A percentile compares a stretch with the other conserved stretches of the same genome.
phyloP scores from a whole-genome alignment of 2,797 vertebrate genomes.

The Tarsius wallacei region DNA sequence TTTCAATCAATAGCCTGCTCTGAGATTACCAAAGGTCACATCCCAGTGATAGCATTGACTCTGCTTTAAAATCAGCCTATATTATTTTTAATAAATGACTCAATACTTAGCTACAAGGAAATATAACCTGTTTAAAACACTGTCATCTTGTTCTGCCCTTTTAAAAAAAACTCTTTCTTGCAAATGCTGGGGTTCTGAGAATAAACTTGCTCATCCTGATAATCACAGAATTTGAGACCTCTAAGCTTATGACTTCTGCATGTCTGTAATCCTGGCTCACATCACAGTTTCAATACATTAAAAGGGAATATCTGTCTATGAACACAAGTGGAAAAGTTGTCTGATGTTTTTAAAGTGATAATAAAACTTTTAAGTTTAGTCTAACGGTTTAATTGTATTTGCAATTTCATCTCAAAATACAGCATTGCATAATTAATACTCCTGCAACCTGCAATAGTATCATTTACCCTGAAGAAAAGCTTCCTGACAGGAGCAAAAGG shows the following conservation, averaged over 20 bases:
- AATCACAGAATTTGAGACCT: slow-evolving; percentile 3
- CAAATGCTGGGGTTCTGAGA: slow-evolving; percentile 1
- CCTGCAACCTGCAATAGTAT: neutral
- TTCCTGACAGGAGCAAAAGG: slow-evolving; percentile 43
- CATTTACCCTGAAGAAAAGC: neutral
- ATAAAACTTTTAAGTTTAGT: slow-evolving; percentile 25
- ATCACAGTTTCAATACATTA: slow-evolving; percentile 25
- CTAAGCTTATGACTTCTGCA: neutral
- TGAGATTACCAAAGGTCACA: neutral
- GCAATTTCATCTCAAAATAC: slow-evolving; percentile 22
- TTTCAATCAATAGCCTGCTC: slow-evolving; percentile 27
- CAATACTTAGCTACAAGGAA: neutral
- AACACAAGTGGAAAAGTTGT: slow-evolving; percentile 44
- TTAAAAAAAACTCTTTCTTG: neutral
- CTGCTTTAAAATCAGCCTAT: neutral
- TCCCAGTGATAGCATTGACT: neutral
- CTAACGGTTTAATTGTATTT: slow-evolving; percentile 49
- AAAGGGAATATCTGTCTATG: neutral
- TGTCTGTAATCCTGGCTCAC: neutral
- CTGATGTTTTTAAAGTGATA: slow-evolving; percentile 30
- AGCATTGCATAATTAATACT: slow-evolving; percentile 46
- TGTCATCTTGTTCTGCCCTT: slow-evolving; percentile 12
- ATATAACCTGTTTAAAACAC: neutral
- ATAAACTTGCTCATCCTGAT: neutral
- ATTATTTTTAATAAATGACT: slow-evolving; percentile 22